A percentile compares a stretch with the other conserved stretches of the same genome.
These are phyloP conservation scores for Antedon mediterranea DNA, from an alignment of 53 echinoderm and acorn worm species.

Conservation along the genomic window DNA sequence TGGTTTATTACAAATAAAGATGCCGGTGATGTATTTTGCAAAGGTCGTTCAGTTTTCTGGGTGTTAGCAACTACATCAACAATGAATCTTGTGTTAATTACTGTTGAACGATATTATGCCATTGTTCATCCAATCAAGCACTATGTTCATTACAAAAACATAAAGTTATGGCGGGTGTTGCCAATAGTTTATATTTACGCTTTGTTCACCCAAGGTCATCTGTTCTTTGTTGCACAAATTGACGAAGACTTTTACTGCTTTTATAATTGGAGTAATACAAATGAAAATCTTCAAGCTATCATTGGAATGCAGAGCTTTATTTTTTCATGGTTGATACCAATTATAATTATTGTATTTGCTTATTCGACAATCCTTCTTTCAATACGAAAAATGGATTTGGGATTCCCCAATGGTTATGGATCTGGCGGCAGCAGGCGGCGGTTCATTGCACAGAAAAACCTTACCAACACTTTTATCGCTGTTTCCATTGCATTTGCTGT, in stretches of 20 bases:
- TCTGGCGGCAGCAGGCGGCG: neutral
- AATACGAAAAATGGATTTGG: neutral
- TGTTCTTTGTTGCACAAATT: neutral
- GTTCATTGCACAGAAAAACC: constrained; percentile 5
- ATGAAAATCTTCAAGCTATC: neutral
- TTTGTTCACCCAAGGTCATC: neutral
- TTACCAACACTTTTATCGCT: constrained; percentile 26
- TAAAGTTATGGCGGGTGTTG: neutral
- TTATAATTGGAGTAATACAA: neutral
- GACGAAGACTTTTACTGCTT: neutral
- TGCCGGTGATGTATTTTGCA: neutral
- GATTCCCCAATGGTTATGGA: neutral
- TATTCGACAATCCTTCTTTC: neutral
- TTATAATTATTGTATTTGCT: neutral
- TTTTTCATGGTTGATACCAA: neutral
- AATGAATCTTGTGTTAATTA: neutral
- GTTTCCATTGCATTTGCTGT: constrained; percentile 23
- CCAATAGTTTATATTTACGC: neutral
- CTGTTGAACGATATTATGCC: neutral
- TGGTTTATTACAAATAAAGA: neutral
- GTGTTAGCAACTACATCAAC: neutral
- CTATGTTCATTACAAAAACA: neutral
- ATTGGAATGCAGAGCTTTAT: neutral
- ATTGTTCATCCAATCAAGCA: neutral
- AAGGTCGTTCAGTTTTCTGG: neutral